phyloP scores from a whole-genome alignment of 2,797 vertebrate genomes.

The Sternotherus odoratus region DNA sequence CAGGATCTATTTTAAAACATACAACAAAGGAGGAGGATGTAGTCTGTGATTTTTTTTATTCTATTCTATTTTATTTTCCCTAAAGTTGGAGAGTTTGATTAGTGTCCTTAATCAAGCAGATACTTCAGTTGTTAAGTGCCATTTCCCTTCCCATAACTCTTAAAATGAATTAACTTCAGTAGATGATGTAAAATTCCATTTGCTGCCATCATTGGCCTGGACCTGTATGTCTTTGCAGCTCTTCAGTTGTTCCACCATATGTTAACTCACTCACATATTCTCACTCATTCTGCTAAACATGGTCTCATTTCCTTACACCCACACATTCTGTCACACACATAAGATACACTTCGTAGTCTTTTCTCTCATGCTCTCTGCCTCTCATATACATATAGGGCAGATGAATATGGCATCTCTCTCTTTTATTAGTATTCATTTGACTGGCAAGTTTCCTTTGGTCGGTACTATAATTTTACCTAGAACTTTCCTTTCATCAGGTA shows the following conservation, averaged over 20 bases:
- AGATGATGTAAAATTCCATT: conserved; percentile 22
- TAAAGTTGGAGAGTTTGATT: conserved; percentile 45
- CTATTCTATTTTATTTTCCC: not conserved
- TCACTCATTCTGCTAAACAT: not conserved
- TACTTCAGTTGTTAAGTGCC: conserved; percentile 45
- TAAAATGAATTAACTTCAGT: conserved; percentile 54
- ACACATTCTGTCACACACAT: not conserved
- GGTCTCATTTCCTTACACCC: not conserved
- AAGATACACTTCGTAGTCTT: not conserved
- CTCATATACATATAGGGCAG: rapidly evolving
- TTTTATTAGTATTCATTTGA: rapidly evolving
- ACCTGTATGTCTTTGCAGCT: conserved; percentile 11
- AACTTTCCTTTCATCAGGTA: not conserved
- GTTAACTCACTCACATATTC: not conserved
- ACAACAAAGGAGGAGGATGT: not conserved
- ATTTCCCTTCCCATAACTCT: not conserved
- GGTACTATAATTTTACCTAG: not conserved
- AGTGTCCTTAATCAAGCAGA: conserved; percentile 25
- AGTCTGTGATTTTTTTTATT: too few relatives aligned
- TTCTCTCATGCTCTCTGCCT: not conserved
- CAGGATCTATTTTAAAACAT: not conserved
- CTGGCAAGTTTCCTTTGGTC: not conserved
- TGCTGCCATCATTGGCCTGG: conserved; percentile 15
- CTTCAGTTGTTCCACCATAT: not conserved
- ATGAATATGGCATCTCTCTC: not conserved